These are phyloP conservation scores for Clarias magur DNA, from an alignment of 2,113 vertebrate species.

Conservation along the genomic window DNA sequence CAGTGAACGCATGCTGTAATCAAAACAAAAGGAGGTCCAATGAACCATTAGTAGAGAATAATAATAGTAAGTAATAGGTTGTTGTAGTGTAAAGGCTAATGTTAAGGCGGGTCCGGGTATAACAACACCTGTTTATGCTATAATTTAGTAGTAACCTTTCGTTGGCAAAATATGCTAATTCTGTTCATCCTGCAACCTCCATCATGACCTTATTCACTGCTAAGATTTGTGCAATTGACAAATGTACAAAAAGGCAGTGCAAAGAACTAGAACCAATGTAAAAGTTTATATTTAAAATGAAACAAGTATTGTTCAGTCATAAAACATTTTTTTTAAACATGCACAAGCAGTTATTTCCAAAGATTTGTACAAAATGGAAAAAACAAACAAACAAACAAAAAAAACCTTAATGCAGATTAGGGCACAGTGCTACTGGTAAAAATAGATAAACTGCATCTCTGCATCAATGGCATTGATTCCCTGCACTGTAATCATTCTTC, in stretches of 20 bases:
- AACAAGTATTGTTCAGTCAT: not conserved
- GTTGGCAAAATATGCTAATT: not conserved
- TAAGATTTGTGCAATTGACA: not conserved
- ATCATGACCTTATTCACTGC: not conserved
- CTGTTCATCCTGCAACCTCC: not conserved
- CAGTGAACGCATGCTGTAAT: no score
- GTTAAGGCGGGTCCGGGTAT: not conserved
- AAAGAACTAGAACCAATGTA: not conserved
- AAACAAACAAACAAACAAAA: not conserved
- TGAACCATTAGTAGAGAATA: no score
- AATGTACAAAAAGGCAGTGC: not conserved
- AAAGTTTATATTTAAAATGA: not conserved
- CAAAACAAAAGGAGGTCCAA: no score
- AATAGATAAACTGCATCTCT: constrained; percentile 44
- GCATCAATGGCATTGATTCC: constrained; percentile 48
- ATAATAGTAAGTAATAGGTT: no score
- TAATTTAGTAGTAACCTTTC: no score
- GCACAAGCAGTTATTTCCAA: not conserved
- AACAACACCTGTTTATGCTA: not conserved
- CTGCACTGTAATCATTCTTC: constrained; percentile 47
- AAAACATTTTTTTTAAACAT: not conserved
- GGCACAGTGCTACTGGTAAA: constrained; percentile 23
- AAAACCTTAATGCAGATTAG: constrained; percentile 9
- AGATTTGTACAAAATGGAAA: not conserved
- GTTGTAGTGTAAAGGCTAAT: not conserved